A percentile compares a stretch with the other conserved stretches of the same genome.
phyloP scores from a whole-genome alignment of 2,797 vertebrate genomes.

The Synanceia verrucosa region DNA sequence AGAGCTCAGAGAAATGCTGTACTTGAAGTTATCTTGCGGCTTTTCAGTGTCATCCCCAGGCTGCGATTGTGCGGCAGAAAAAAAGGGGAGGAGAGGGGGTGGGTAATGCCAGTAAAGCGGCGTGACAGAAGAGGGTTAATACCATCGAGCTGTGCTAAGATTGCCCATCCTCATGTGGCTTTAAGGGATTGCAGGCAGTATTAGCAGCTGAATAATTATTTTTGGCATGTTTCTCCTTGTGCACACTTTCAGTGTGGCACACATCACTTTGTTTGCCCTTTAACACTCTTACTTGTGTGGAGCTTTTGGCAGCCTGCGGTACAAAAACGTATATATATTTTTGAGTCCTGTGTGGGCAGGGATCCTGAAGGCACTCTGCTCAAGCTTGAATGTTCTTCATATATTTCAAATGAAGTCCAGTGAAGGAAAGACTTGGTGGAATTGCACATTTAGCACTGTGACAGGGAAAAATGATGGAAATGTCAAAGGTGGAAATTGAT shows the following conservation, averaged over 20 bases:
- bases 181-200: conserved; percentile 70
- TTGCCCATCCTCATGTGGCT: conserved; percentile 60
- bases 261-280: conserved; percentile 1
- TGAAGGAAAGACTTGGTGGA: conserved; percentile 42
- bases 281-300: conserved; percentile 28
- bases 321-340: conserved; percentile 51
- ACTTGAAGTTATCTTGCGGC: conserved; percentile 59
- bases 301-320: conserved; percentile 48
- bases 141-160: conserved; percentile 52
- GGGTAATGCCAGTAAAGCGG: conserved; percentile 64
- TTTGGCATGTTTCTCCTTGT: conserved; percentile 64
- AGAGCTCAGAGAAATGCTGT: conserved; percentile 41
- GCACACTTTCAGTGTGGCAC: conserved; percentile 48
- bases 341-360: conserved; percentile 50
- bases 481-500: conserved; percentile 40
- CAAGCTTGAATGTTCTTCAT: conserved; percentile 68
- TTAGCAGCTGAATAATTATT: conserved; percentile 75
- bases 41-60: conserved; percentile 58
- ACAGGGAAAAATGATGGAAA: conserved; percentile 20
- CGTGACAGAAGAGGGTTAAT: conserved; percentile 70
- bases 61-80: conserved; percentile 53
- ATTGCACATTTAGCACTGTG: conserved; percentile 73
- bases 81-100: conserved; percentile 44
- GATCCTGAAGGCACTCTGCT: conserved; percentile 52
- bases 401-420: conserved; percentile 61